Evolutionary conservation across 2,113 vertebrate species (phyloP).

Genomic region (Lamprotornis superbus): DNA sequence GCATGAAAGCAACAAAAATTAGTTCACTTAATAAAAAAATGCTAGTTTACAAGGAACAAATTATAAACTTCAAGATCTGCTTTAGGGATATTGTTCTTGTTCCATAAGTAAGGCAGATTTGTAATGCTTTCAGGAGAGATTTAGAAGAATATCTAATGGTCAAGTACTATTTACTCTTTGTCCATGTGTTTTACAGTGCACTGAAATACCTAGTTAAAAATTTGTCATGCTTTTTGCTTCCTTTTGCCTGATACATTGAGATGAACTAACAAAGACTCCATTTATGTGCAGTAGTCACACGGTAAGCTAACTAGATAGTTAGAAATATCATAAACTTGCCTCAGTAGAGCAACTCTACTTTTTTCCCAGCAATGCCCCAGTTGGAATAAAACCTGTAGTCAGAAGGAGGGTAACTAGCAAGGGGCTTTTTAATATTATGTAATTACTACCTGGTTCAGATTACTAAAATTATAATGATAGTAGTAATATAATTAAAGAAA

Average conservation of each 20-base stretch:
- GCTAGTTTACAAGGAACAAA: background rate
- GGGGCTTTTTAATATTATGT: background rate
- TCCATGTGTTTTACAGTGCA: background rate
- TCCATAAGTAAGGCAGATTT: background rate
- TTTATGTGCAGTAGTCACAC: slow-evolving; percentile 37
- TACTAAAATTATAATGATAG: background rate
- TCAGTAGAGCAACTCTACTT: slow-evolving; percentile 35
- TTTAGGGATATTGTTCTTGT: background rate
- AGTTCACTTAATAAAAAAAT: background rate
- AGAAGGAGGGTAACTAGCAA: slow-evolving; percentile 1
- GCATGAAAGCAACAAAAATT: background rate
- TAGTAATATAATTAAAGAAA: background rate
- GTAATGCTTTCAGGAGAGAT: background rate
- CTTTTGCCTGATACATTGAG: background rate
- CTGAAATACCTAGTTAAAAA: background rate
- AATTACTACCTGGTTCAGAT: background rate
- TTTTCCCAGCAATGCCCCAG: background rate
- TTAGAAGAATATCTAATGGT: background rate
- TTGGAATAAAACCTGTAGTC: slow-evolving; percentile 17
- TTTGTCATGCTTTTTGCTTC: background rate
- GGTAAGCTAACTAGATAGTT: slow-evolving; percentile 38
- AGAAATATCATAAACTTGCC: slow-evolving; percentile 20
- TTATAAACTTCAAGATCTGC: background rate
- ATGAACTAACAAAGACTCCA: background rate
- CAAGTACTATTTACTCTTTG: background rate